Base-by-base conservation (phyloP, 1,140 invertebrate species). In the Armadillidium nasatum region DNA sequence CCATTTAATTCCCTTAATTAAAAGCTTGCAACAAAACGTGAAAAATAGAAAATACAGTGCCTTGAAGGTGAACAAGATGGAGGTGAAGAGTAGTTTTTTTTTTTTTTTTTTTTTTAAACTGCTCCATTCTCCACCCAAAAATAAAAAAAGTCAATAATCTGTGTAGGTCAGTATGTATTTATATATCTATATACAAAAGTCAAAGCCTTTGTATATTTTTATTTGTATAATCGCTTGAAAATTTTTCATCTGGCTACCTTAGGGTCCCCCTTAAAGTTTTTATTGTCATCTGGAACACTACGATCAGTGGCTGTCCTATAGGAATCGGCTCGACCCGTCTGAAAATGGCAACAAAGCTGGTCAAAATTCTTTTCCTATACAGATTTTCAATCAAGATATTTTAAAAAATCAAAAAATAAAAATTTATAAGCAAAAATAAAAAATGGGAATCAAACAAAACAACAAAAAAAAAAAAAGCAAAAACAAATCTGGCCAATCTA, bases 301-400 rank as follows among this genome's bases (percentile, higher is more conserved):
- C 92, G 90, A 86, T 93, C 90, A 82, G 94, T 95, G 81, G 94
- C 94, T 85, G 94, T 91, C 85, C 94, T 91, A 88, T 96, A 96
- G 83, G 94, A 96, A 87, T 96, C 94, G 85, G 93, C 90, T 84
- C 93, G 92, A 86, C 92, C 93, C 90, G 93, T 92, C 93, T 95
- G 90, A 82, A 91, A 91, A 85, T 83, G 73, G 75, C 81, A 15
- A 15, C 15, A 9, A 50, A 50, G 9, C 15, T 15, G 46, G 9
- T 15, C 9, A 9, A 10, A 50, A 50, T 50, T 50, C 15, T 50
- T 10, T 9, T 50, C 9, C 15, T 50, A 9, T 10, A 50, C 46
- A 15, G 46, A 10, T 10, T 50, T 15, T 50, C 9, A 10, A 10
- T 15, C 9, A 9, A 9, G 46, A 10, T 50, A 50, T 50, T 10